These are phyloP conservation scores for Holacanthella duospinosa DNA, from an alignment of 2,888 invertebrate species.

Conservation along the genomic window DNA sequence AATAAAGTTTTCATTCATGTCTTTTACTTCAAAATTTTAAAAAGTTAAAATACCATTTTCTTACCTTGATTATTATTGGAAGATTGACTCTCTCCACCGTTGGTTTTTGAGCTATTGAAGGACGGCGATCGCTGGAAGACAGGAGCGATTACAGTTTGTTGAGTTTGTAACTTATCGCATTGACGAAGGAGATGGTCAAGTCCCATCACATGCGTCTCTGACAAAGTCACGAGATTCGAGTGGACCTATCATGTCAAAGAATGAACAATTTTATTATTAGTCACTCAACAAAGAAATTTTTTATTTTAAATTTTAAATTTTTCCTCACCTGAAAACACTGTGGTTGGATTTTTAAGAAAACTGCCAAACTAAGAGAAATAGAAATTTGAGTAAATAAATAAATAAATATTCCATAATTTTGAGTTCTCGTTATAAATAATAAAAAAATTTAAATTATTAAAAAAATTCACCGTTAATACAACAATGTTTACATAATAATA, in stretches of 20 bases:
- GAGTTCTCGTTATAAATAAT: too few relatives aligned
- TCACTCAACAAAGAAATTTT: background rate
- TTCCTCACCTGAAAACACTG: constrained; percentile 44
- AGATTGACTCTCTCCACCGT: background rate
- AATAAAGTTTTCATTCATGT: too few relatives aligned
- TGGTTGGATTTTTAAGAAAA: constrained; percentile 85
- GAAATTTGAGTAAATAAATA: too few relatives aligned
- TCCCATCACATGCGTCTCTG: constrained; percentile 29
- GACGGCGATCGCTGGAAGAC: background rate
- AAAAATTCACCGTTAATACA: too few relatives aligned
- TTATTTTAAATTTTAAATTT: background rate
- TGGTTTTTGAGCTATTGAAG: background rate
- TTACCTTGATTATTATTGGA: too few relatives aligned
- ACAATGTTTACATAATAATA: background rate
- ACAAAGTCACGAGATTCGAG: constrained; percentile 73
- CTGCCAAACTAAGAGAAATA: constrained; percentile 49
- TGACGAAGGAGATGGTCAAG: constrained; percentile 26
- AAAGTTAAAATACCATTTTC: too few relatives aligned
- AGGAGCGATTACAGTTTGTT: background rate
- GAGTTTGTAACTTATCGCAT: background rate
- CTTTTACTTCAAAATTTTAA: too few relatives aligned
- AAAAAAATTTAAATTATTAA: too few relatives aligned
- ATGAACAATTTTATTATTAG: background rate
- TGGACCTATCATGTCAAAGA: constrained; percentile 74
- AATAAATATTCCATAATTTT: too few relatives aligned